Conservation (phyloP, 2,888 invertebrate species). For the Sarcophaga variegata region DNA sequence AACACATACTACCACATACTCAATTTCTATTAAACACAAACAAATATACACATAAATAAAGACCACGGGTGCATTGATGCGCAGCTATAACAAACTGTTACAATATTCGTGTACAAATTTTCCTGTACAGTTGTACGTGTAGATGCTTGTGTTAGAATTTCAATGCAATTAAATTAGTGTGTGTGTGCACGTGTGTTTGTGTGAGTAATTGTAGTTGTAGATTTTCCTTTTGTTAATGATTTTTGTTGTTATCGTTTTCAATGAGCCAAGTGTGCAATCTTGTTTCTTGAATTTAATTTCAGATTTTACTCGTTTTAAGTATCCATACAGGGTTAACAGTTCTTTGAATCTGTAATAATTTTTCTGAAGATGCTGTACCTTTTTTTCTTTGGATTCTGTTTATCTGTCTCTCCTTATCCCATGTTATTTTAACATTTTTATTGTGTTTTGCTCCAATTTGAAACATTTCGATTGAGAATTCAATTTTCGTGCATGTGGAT, state of each 20-base stretch:
- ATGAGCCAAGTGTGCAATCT: constrained; percentile 46
- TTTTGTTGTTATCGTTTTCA: constrained; percentile 14
- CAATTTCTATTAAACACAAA: constrained; percentile 12
- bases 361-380: constrained; percentile 60
- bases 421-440: constrained; percentile 50
- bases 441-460: not conserved
- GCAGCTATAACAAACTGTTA: constrained; percentile 43
- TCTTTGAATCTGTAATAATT: constrained; percentile 1
- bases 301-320: not conserved
- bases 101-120: constrained; percentile 32
- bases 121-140: not conserved
- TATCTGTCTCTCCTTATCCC: not conserved
- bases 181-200: not conserved
- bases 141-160: not conserved
- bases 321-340: not conserved
- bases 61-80: constrained; percentile 55
- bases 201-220: not conserved
- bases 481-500: constrained; percentile 35
- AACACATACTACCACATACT: not conserved
- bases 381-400: not conserved
- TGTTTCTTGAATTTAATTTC: constrained; percentile 11
- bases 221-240: constrained; percentile 4
- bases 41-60: constrained; percentile 10
- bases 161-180: constrained; percentile 4
- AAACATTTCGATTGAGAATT: not conserved